Conservation (phyloP, 2,797 vertebrate genomes). For the Thaleichthys pacificus region DNA sequence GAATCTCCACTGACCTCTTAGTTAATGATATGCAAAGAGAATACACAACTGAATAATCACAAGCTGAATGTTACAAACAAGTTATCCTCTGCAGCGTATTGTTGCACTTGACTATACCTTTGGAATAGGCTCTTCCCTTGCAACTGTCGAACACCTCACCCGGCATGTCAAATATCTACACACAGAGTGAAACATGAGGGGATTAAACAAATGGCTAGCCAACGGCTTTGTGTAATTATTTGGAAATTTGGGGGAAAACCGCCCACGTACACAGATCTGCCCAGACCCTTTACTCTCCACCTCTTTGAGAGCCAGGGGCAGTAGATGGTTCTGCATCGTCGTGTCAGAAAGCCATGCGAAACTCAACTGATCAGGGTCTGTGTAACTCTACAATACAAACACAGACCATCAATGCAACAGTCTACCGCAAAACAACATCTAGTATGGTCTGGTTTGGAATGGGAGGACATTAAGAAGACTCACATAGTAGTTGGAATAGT, state of each 20-base stretch:
- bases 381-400: conserved; percentile 45
- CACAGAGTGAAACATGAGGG: conserved; percentile 16
- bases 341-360: conserved; percentile 52
- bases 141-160: not conserved
- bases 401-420: not conserved
- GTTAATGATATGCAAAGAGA: too few species aligned
- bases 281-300: accelerated
- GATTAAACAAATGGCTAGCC: not conserved
- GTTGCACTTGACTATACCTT: conserved; percentile 37
- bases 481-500: conserved; percentile 59
- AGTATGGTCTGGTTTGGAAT: not conserved
- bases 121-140: not conserved
- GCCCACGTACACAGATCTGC: conserved; percentile 50
- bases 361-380: conserved; percentile 46
- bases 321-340: not conserved
- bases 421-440: not conserved
- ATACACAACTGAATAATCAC: too few species aligned
- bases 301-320: not conserved
- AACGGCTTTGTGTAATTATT: not conserved
- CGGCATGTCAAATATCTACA: conserved; percentile 62
- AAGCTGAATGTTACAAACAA: too few species aligned
- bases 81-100: too few species aligned
- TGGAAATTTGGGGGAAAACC: not conserved
- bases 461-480: conserved; percentile 17
- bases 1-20: too few species aligned